Evolutionary conservation across 2,113 vertebrate genomes (phyloP).

Genomic region (Tauraco erythrolophus): DNA sequence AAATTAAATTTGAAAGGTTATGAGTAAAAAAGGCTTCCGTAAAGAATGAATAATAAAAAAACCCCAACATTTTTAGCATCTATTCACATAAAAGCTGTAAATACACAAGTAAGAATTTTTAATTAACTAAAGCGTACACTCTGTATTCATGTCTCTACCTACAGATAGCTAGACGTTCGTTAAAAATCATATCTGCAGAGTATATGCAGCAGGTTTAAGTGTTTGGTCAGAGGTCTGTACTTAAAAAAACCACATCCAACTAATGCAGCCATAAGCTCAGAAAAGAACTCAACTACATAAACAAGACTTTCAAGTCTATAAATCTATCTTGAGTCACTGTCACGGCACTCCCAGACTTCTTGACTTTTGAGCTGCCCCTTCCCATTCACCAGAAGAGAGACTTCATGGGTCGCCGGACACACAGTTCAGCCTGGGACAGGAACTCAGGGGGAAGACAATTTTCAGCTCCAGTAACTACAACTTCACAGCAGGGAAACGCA

Average conservation of each 20-base stretch:
- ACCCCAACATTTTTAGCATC: background rate
- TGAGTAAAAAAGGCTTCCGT: background rate
- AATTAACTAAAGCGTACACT: background rate
- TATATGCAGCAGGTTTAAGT: background rate
- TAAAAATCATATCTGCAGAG: background rate
- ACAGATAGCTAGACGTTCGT: background rate
- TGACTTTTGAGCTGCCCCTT: background rate
- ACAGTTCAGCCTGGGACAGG: background rate
- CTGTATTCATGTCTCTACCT: background rate
- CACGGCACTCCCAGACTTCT: background rate
- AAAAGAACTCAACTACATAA: background rate
- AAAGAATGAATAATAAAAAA: background rate
- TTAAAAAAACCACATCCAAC: background rate
- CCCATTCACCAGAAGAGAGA: background rate
- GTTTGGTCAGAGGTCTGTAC: background rate
- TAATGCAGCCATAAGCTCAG: background rate
- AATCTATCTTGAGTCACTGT: background rate
- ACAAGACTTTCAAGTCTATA: background rate
- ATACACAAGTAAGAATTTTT: background rate
- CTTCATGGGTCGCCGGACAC: accelerated
- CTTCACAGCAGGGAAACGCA: background rate
- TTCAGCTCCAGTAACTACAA: background rate
- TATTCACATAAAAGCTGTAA: background rate
- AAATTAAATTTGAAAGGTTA: background rate
- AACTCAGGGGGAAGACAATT: background rate